Percentiles rank a stretch among this genome's conserved stretches.
Evolutionary conservation across 2,797 vertebrate genomes (phyloP).

Genomic region (Salarias fasciatus): DNA sequence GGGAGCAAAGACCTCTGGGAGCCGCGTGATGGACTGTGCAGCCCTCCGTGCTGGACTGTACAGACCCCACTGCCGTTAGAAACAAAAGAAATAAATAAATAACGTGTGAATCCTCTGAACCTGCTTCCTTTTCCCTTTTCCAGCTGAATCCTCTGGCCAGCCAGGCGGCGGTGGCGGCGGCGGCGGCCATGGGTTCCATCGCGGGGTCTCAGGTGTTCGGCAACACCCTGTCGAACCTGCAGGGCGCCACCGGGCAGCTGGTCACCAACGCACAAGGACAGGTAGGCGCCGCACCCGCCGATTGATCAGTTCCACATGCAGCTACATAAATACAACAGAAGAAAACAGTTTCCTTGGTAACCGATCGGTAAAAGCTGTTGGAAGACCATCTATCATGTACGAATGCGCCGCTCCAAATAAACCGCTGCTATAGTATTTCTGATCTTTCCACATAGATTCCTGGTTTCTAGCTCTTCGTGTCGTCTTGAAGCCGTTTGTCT

Average conservation of each 20-base stretch:
- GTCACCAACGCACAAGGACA: constrained; percentile 99
- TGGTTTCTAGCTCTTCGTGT: constrained; percentile 30
- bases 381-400: constrained; percentile 38
- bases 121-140: constrained; percentile 47
- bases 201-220: constrained; percentile 95
- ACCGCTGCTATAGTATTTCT: constrained; percentile 51
- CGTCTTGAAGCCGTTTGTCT: constrained; percentile 54
- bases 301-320: constrained; percentile 4
- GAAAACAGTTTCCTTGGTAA: constrained; percentile 27
- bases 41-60: constrained; percentile 44
- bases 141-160: constrained; percentile 97
- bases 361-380: constrained; percentile 21
- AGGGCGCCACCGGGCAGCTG: constrained; percentile 96
- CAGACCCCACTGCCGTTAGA: constrained; percentile 47
- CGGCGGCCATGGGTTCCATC: constrained; percentile 94
- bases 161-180: constrained; percentile 91
- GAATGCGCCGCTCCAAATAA: constrained; percentile 34
- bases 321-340: constrained; percentile 29
- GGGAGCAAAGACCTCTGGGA: constrained; percentile 71
- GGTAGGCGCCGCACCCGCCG: constrained; percentile 81
- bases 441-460: constrained; percentile 62
- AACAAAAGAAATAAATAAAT: constrained; percentile 40
- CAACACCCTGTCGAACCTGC: constrained; percentile 93
- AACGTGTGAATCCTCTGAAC: constrained; percentile 4
- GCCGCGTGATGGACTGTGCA: constrained; percentile 66